phyloP scores from a whole-genome alignment of 2,888 invertebrate species.

The Pogonocherus hispidulus region DNA sequence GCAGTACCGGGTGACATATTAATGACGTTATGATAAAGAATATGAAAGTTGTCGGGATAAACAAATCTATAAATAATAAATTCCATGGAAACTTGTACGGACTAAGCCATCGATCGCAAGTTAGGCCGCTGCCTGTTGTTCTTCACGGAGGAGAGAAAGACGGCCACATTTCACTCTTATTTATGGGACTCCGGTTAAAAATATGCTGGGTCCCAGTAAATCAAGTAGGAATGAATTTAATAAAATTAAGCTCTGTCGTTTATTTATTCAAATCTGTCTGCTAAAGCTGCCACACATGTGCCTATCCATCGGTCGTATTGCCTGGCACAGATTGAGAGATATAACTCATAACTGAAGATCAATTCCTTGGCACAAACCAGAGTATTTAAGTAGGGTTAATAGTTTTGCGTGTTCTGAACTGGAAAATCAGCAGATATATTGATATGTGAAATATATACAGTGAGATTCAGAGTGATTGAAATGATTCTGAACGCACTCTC shows the following conservation, averaged over 20 bases:
- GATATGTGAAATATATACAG: no score
- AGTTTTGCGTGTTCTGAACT: no score
- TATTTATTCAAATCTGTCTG: constrained; percentile 19
- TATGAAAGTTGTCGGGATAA: constrained; percentile 67
- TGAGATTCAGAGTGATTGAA: no score
- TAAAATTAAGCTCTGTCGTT: constrained; percentile 22
- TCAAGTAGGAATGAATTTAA: constrained; percentile 32
- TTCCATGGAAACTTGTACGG: constrained; percentile 53
- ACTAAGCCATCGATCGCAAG: constrained; percentile 49
- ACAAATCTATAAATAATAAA: constrained; percentile 68
- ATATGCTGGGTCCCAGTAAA: constrained; percentile 45
- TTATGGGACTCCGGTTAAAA: constrained; percentile 43
- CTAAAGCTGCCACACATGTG: no score
- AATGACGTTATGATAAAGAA: constrained; percentile 67
- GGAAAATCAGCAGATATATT: no score
- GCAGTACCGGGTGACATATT: constrained; percentile 66
- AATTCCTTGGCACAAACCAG: no score
- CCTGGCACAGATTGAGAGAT: no score
- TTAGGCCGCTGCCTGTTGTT: constrained; percentile 46
- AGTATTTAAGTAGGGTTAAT: no score
- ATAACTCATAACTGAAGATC: no score
- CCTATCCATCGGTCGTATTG: no score
- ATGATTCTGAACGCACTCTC: no score
- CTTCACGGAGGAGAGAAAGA: constrained; percentile 45
- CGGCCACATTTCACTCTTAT: constrained; percentile 50